phyloP scores from a whole-genome alignment of 2,888 invertebrate genomes.

The Callyntrura sp. region DNA sequence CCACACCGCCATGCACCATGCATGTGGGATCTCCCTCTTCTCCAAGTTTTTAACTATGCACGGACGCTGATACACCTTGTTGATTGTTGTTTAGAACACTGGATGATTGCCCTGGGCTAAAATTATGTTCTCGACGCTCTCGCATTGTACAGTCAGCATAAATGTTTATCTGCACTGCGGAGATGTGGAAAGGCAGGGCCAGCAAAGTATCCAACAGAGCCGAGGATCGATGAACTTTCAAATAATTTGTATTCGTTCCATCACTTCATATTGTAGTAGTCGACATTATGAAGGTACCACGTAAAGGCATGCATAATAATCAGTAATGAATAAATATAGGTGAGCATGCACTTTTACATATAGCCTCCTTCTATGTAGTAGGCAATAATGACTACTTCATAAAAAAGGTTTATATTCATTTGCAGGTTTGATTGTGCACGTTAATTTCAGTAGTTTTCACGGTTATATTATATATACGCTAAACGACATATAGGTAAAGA shows the following conservation, averaged over 20 bases:
- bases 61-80: too few species aligned
- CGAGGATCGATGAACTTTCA: constrained; percentile 66
- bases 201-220: constrained; percentile 66
- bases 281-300: constrained; percentile 2
- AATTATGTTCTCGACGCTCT: not conserved
- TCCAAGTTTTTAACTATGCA: constrained; percentile 7
- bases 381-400: constrained; percentile 12
- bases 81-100: constrained; percentile 15
- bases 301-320: constrained; percentile 13
- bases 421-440: not conserved
- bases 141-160: not conserved
- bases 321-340: constrained; percentile 42
- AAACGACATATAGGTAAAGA: not conserved
- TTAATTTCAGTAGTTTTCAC: constrained; percentile 4
- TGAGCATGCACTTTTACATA: constrained; percentile 4
- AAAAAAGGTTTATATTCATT: constrained; percentile 20
- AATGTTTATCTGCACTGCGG: constrained; percentile 1
- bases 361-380: not conserved
- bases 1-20: too few species aligned
- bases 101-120: constrained; percentile 54
- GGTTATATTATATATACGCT: not conserved
- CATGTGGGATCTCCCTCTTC: not conserved
- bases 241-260: constrained; percentile 65
- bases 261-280: constrained; percentile 37
- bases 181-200: constrained; percentile 65